Percentiles rank a stretch among this genome's conserved stretches.
phyloP scores from a whole-genome alignment of 2,888 invertebrate genomes.

The Anthophora plumipes region DNA sequence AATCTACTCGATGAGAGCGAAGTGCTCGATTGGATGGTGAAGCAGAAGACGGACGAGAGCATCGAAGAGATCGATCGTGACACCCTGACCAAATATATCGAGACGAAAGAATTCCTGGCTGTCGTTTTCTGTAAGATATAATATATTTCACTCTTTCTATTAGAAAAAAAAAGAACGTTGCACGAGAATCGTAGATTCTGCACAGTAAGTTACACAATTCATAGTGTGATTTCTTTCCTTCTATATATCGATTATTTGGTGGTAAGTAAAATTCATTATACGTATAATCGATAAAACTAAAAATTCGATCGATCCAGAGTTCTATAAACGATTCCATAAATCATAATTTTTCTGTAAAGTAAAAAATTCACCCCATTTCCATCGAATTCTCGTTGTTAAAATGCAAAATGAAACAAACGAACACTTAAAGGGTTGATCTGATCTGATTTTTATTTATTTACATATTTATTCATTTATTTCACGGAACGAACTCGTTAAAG shows the following conservation, averaged over 20 bases:
- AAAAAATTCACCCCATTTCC: background rate
- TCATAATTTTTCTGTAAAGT: background rate
- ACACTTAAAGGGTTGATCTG: background rate
- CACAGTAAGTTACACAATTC: background rate
- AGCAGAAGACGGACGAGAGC: slow-evolving; percentile 96
- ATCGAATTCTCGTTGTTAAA: no score
- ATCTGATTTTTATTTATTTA: background rate
- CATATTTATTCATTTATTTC: no score
- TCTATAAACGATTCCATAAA: background rate
- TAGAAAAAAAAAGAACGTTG: background rate
- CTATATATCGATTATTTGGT: background rate
- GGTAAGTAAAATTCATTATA: slow-evolving; percentile 35
- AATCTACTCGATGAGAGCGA: slow-evolving; percentile 91
- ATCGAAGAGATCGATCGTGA: slow-evolving; percentile 95
- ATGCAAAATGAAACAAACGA: background rate
- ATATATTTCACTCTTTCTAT: slow-evolving; percentile 13
- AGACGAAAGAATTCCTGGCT: slow-evolving; percentile 95
- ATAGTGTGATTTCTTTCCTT: background rate
- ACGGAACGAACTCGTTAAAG: no score
- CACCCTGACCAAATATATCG: slow-evolving; percentile 92
- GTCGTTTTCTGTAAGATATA: slow-evolving; percentile 94
- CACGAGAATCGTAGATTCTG: background rate
- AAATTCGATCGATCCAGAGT: background rate
- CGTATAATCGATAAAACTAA: no score
- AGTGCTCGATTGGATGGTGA: slow-evolving; percentile 95